Evolutionary conservation across 2,113 vertebrate species (phyloP).

Genomic region (Catharus bicknelli): DNA sequence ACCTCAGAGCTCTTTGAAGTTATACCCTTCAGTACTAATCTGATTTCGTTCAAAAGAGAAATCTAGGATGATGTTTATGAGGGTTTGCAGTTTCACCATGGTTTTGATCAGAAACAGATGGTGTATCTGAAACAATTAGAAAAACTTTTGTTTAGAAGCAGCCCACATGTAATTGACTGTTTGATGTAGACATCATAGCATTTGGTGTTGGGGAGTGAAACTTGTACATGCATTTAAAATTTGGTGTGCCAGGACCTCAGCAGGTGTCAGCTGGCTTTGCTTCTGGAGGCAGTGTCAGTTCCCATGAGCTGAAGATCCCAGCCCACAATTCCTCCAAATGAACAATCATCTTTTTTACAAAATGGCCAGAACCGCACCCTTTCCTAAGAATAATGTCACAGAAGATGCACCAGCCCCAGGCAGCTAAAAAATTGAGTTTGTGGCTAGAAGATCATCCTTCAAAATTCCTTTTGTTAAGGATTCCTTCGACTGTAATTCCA

Average conservation of each 20-base stretch:
- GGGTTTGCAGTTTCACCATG: slow-evolving; percentile 27
- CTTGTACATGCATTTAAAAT: background rate
- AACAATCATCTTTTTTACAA: background rate
- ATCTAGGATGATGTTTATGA: slow-evolving; percentile 34
- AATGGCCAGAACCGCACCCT: background rate
- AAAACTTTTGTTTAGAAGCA: slow-evolving; percentile 62
- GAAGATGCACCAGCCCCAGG: background rate
- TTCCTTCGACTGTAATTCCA: background rate
- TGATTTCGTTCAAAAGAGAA: slow-evolving; percentile 43
- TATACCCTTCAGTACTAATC: slow-evolving; percentile 7
- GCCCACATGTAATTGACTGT: background rate
- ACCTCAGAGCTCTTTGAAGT: slow-evolving; percentile 33
- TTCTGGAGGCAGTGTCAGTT: background rate
- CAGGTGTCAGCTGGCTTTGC: slow-evolving; percentile 11
- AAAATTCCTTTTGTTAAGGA: background rate
- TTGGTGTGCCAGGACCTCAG: background rate
- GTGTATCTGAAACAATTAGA: slow-evolving; percentile 58
- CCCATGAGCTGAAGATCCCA: background rate
- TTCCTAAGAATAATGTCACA: background rate
- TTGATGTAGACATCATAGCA: background rate
- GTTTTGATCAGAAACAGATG: slow-evolving; percentile 64
- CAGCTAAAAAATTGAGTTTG: background rate
- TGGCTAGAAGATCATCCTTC: background rate
- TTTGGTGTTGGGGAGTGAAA: slow-evolving; percentile 5
- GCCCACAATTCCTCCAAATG: background rate